Conservation (phyloP, 2,113 vertebrate genomes). For the Colinus virginianus region DNA sequence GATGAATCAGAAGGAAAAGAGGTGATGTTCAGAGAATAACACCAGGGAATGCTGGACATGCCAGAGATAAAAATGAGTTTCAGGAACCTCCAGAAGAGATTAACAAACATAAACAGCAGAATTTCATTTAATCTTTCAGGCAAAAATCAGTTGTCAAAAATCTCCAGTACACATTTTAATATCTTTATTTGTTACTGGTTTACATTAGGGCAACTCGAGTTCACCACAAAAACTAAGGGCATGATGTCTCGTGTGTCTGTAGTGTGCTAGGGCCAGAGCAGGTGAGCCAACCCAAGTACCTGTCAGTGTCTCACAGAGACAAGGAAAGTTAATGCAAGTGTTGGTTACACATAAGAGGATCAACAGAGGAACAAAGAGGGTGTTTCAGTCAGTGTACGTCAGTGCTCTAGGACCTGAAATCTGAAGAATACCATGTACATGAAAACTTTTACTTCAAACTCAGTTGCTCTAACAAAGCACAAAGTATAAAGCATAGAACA, state of each 20-base stretch:
- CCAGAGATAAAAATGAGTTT: background rate
- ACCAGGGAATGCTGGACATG: background rate
- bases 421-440: background rate
- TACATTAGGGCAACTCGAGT: background rate
- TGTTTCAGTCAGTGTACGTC: background rate
- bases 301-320: background rate
- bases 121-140: background rate
- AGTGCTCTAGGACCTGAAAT: background rate
- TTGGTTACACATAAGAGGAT: background rate
- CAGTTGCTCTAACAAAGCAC: background rate
- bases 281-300: background rate
- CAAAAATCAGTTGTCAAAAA: constrained; percentile 29
- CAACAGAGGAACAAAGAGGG: background rate
- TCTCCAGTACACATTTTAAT: background rate
- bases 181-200: background rate
- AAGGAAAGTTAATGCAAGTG: background rate
- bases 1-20: constrained; percentile 1
- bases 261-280: background rate
- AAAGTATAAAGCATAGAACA: background rate
- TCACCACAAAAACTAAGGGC: background rate
- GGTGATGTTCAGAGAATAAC: background rate
- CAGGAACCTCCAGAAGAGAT: background rate
- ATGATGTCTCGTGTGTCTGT: background rate
- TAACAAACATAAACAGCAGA: background rate
- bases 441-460: background rate